Evolutionary conservation across 2,113 vertebrate genomes (phyloP), one percentile per base, ranked within the genome.

Genomic region (Crotalus tigris): DNA sequence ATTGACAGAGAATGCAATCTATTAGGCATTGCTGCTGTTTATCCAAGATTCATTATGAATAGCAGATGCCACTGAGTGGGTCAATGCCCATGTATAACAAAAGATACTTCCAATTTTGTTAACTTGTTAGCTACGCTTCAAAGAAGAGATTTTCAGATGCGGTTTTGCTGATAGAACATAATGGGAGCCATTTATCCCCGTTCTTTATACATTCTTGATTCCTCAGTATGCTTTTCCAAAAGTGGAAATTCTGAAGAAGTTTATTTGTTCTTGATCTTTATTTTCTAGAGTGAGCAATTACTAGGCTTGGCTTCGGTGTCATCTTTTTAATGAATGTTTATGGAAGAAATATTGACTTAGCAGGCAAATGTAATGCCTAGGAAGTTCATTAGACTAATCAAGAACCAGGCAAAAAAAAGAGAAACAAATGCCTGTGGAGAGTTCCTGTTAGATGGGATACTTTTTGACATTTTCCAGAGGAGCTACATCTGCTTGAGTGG

Each of bases 401-500:
- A 51, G 85, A 88, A 61, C 24, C 26, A 92, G n/a, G 29, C 7
- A 46, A 46, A 12, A 85, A 7, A 39, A 39, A 39, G 39, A 89
- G 69, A 15, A n/a, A 15, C 44, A 81, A 51, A 54, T 58, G 0
- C 91, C 26, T 91, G 92, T 94, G 61, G 75, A 94, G 90, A 95
- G 93, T 64, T 24, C 54, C 75, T 90, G 85, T 55, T 89, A 87
- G 87, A 51, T 7, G 53, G 90, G 93, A 69, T 91, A 39, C 59
- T 85, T 53, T 94, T 94, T 94, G 87, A 91, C 89, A 85, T 88
- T 94, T 91, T 85, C 57, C 64, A 29, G 58, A 53, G 51, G 61
- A 87, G 44, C 23, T 61, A 55, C 55, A 89, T 39, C 29, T 29
- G 75, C 85, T 39, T 89, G 55, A 85, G 90, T 44, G 21, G 89